A percentile compares a stretch with the other conserved stretches of the same genome.
phyloP scores from a whole-genome alignment of 2,797 vertebrate genomes.

The Phrynocephalus guinanensis region DNA sequence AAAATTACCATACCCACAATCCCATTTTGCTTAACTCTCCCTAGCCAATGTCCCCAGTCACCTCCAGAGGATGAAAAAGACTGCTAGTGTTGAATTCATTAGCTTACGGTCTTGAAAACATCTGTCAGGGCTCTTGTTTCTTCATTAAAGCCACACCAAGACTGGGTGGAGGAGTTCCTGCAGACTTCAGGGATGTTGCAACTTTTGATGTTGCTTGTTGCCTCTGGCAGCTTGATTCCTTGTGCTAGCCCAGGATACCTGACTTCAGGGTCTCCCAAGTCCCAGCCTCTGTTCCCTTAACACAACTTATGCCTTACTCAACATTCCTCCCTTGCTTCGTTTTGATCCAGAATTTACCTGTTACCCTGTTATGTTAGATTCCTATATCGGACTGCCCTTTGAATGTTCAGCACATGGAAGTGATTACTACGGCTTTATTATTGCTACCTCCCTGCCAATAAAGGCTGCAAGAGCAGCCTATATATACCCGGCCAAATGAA shows the following conservation, averaged over 20 bases:
- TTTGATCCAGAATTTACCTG: constrained; percentile 56
- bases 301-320: constrained; percentile 4
- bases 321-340: constrained; percentile 42
- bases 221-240: not conserved
- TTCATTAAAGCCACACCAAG: no score
- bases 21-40: no score
- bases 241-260: not conserved
- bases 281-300: constrained; percentile 19
- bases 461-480: constrained; percentile 30
- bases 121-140: no score
- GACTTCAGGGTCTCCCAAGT: not conserved
- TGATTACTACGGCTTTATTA: constrained; percentile 46
- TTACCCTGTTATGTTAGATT: constrained; percentile 43
- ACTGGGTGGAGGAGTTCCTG: no score
- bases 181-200: no score
- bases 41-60: no score
- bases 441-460: constrained; percentile 47
- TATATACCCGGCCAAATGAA: not conserved
- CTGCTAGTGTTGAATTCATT: no score
- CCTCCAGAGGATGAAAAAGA: no score
- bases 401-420: constrained; percentile 46
- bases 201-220: not conserved
- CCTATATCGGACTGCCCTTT: constrained; percentile 3
- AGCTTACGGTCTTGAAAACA: no score
- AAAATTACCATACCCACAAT: no score